Evolutionary conservation across 1,140 invertebrate species (phyloP), one percentile per base, ranked within the genome.

Genomic region (Oryctes rhinoceros): DNA sequence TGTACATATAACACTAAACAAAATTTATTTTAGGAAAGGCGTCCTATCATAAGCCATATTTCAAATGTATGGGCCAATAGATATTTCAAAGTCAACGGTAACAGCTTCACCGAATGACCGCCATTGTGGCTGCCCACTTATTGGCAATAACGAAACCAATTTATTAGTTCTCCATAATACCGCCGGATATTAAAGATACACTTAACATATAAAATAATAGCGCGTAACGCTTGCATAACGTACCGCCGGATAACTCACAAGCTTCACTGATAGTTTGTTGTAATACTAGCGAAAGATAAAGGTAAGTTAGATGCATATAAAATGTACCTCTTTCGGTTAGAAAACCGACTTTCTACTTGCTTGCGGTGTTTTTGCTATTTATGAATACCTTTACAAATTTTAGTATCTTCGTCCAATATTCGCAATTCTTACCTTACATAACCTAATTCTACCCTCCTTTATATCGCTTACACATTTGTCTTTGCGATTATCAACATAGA

Each of bases 1-100:
- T 53, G 49, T 53, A 53, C 7, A 53, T 53, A 4, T 53, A 53
- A 18, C n/a, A 53, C 65, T 35, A 35, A 30, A 18, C 30, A 11
- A 35, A 67, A 67, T 67, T 67, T 67, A 67, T 67, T 67, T 67
- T 67, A 67, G 9, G 65, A 35, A 35, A 35, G 65, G 65, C 65
- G 5, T 24, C 65, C 65, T 35, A 67, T 67, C 65, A 35, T 67
- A 67, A 67, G 65, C 65, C 18, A 24, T 67, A 67, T 30, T 67
- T 67, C 65, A 67, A 67, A 67, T 35, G 65, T 67, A 67, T 67
- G 65, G 65, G 20, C 65, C 65, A 67, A 4, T 67, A 67, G 65
- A 67, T 67, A 67, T 67, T 67, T 67, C 65, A 67, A 67, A 67
- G 65, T 67, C 65, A 67, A 67, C 65, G 65, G 65, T 67, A 67